phyloP scores from a whole-genome alignment of 2,888 invertebrate species.

The Dilophus febrilis region DNA sequence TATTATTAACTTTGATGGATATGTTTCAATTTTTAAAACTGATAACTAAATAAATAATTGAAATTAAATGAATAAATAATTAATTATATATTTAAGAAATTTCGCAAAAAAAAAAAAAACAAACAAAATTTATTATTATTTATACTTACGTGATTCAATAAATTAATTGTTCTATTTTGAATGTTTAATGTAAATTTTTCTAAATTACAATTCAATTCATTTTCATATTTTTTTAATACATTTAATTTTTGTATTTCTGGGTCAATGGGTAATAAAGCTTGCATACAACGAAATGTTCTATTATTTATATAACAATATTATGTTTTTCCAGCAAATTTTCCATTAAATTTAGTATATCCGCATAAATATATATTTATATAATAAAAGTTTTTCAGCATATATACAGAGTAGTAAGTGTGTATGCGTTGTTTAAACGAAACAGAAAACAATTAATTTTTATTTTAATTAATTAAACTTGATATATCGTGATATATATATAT shows the following conservation, averaged over 20 bases:
- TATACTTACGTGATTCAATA: conserved; percentile 23
- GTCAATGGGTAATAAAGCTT: conserved; percentile 22
- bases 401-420: no score
- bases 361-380: no score
- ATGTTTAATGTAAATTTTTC: conserved; percentile 20
- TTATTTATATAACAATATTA: no score
- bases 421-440: no score
- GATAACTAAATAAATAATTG: conserved; percentile 17
- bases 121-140: not conserved
- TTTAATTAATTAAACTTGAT: no score
- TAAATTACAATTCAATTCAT: conserved; percentile 12
- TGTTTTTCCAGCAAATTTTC: no score
- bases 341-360: no score
- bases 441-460: no score
- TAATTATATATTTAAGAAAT: not conserved
- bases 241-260: conserved; percentile 23
- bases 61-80: not conserved
- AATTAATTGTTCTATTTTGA: conserved; percentile 22
- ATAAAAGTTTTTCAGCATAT: no score
- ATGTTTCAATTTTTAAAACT: conserved; percentile 17
- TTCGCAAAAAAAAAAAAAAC: not conserved
- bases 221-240: conserved; percentile 17
- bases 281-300: conserved; percentile 24
- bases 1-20: conserved; percentile 26
- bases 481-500: not conserved